Evolutionary conservation across 2,113 vertebrate species (phyloP).

Genomic region (Rhombomys opimus): DNA sequence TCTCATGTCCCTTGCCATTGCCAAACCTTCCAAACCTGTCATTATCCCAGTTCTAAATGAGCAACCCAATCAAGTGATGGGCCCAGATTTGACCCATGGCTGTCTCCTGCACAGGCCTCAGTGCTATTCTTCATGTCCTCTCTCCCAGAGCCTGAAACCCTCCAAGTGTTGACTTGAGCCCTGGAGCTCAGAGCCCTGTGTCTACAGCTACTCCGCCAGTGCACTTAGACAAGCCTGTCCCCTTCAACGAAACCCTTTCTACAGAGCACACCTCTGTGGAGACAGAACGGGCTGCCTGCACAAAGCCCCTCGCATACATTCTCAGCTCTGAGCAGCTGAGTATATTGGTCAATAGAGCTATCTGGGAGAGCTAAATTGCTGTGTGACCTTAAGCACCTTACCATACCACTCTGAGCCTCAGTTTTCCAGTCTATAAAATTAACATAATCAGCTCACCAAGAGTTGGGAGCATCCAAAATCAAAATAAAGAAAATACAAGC

Average conservation of each 20-base stretch:
- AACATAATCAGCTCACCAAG: neutral
- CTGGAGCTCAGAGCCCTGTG: neutral
- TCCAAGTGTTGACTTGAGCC: neutral
- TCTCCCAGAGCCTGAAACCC: neutral
- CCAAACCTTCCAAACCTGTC: neutral
- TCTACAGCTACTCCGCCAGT: neutral
- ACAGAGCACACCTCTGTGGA: neutral
- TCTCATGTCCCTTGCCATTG: too few species aligned
- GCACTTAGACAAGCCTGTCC: neutral
- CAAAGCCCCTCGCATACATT: neutral
- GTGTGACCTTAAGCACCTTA: neutral
- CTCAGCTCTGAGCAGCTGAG: neutral
- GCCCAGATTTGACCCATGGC: neutral
- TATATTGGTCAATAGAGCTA: neutral
- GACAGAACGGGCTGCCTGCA: neutral
- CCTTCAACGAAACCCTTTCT: neutral
- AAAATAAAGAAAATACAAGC: neutral
- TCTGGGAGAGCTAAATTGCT: accelerated
- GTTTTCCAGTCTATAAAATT: neutral
- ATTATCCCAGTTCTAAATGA: neutral
- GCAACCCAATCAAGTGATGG: neutral
- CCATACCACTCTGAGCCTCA: neutral
- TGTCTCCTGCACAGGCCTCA: neutral
- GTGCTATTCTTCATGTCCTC: neutral
- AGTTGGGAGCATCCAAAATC: neutral